Evolutionary conservation across 92 coral and sea anemone genomes (phyloP).

Genomic region (Plumapathes pennacea): DNA sequence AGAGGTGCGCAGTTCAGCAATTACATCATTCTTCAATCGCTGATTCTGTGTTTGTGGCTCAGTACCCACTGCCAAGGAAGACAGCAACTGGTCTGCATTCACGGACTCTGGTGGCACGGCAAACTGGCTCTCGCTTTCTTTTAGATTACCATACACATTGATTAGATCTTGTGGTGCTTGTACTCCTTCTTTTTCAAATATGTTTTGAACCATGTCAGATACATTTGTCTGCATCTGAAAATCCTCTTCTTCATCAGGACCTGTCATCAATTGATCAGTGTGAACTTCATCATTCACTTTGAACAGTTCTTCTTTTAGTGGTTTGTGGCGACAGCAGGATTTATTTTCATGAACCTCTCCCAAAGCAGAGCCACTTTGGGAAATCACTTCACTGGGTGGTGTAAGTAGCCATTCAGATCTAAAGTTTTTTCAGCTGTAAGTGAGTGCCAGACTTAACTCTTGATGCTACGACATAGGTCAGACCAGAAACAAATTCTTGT

Average conservation of each 20-base stretch:
- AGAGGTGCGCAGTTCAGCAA: too few relatives aligned
- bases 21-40: too few relatives aligned
- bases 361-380: slow-evolving; percentile 1
- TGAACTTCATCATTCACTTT: slow-evolving; percentile 20
- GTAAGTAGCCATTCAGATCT: slow-evolving; percentile 8
- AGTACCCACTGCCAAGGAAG: too few relatives aligned
- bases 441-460: slow-evolving; percentile 21
- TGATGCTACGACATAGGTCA: slow-evolving; percentile 32
- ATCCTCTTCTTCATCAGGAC: too few relatives aligned
- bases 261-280: too few relatives aligned
- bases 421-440: slow-evolving; percentile 27
- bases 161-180: too few relatives aligned
- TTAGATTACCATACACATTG: too few relatives aligned
- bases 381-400: slow-evolving; percentile 4
- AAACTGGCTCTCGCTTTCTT: too few relatives aligned
- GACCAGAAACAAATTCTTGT: slow-evolving; percentile 55
- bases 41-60: too few relatives aligned
- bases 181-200: slow-evolving; percentile 7
- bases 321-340: slow-evolving; percentile 21
- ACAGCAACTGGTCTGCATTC: too few relatives aligned
- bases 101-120: too few relatives aligned
- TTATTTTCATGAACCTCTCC: slow-evolving; percentile 4
- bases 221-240: too few relatives aligned
- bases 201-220: neutral
- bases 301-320: neutral